These are phyloP conservation scores for Calameuta filiformis DNA, from an alignment of 2,888 invertebrate genomes.

Conservation along the genomic window DNA sequence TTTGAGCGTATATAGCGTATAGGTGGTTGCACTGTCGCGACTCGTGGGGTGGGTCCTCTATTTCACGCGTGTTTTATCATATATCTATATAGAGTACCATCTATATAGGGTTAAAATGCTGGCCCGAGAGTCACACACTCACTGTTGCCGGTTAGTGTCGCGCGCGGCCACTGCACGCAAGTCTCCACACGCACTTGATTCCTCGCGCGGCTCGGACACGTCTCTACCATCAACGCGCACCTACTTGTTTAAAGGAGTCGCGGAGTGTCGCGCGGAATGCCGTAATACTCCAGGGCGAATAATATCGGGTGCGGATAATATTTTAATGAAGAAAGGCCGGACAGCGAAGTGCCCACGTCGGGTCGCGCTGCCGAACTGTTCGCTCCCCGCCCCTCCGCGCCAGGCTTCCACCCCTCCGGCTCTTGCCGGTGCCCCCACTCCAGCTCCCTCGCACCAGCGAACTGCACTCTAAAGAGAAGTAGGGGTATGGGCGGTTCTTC, in stretches of 20 bases:
- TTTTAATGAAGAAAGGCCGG: slow-evolving; percentile 65
- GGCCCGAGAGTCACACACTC: slow-evolving; percentile 6
- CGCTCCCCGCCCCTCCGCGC: slow-evolving; percentile 63
- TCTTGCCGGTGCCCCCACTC: slow-evolving; percentile 12
- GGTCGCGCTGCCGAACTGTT: slow-evolving; percentile 66
- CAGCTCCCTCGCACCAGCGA: slow-evolving; percentile 13
- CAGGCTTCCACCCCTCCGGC: slow-evolving; percentile 51
- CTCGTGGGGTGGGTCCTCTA: too few relatives aligned
- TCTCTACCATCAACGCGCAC: too few relatives aligned
- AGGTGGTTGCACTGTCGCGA: too few relatives aligned
- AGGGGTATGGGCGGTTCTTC: slow-evolving; percentile 10
- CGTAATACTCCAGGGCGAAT: slow-evolving; percentile 6
- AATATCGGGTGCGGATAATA: slow-evolving; percentile 53
- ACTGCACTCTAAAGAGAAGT: slow-evolving; percentile 4
- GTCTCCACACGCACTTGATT: slow-evolving; percentile 1
- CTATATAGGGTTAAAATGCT: not conserved
- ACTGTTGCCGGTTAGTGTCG: slow-evolving; percentile 1
- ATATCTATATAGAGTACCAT: not conserved
- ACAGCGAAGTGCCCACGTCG: slow-evolving; percentile 66
- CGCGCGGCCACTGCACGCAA: not conserved
- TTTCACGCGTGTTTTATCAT: too few relatives aligned
- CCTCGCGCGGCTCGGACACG: not conserved
- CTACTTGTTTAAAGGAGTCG: slow-evolving; percentile 3
- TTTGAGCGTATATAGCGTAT: too few relatives aligned
- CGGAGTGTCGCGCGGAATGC: slow-evolving; percentile 6